These are phyloP conservation scores for Dallia pectoralis DNA, from an alignment of 2,797 vertebrate species.

Conservation along the genomic window DNA sequence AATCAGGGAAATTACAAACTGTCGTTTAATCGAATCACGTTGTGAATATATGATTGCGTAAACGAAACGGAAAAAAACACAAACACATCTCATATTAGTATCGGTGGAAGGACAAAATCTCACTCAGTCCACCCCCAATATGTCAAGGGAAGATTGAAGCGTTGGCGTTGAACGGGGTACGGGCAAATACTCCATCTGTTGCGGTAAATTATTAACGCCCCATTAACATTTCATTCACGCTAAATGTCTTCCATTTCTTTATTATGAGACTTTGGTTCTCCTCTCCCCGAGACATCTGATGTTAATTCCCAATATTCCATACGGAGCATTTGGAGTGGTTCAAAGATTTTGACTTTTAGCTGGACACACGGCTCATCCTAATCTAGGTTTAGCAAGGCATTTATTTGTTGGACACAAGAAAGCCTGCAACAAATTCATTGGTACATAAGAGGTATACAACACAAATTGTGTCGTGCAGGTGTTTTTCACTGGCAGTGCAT, in stretches of 20 bases:
- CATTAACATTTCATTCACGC: constrained; percentile 82
- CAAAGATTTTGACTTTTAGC: too few species aligned
- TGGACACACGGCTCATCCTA: constrained; percentile 1
- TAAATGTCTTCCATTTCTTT: constrained; percentile 84
- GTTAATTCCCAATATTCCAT: constrained; percentile 50
- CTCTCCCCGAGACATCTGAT: constrained; percentile 57
- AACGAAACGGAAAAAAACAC: neutral
- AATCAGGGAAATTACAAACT: neutral
- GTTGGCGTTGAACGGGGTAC: constrained; percentile 30
- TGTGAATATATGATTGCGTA: neutral
- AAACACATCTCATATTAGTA: neutral
- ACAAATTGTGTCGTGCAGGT: too few species aligned
- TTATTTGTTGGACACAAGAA: neutral
- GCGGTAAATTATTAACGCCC: constrained; percentile 84
- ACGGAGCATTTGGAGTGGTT: constrained; percentile 9
- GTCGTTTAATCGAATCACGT: neutral
- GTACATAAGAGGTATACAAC: neutral
- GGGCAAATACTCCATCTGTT: constrained; percentile 75
- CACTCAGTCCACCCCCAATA: constrained; percentile 48
- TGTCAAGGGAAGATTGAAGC: constrained; percentile 53
- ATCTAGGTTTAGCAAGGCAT: neutral
- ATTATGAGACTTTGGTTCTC: constrained; percentile 77
- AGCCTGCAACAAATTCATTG: neutral
- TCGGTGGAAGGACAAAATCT: constrained; percentile 40
- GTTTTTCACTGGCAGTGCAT: too few species aligned